These are phyloP conservation scores for Stegostoma tigrinum DNA, from an alignment of 2,113 vertebrate species.

Conservation along the genomic window DNA sequence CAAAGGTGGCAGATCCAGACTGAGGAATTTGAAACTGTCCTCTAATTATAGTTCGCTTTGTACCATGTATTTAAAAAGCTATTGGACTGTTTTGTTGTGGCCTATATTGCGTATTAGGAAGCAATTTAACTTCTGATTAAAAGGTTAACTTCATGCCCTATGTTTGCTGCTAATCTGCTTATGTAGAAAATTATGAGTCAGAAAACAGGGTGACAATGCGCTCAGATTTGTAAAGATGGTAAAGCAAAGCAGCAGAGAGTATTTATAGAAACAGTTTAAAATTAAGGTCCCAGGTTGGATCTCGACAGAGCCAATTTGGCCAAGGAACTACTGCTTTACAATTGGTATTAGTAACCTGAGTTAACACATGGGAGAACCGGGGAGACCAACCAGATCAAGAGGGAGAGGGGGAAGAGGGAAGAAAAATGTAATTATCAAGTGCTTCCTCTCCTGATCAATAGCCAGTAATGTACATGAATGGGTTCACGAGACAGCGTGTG, in stretches of 20 bases:
- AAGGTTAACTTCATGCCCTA: neutral
- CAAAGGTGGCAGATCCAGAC: neutral
- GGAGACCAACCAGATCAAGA: neutral
- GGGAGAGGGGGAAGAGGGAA: neutral
- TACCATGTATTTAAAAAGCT: neutral
- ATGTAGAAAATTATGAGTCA: conserved; percentile 24
- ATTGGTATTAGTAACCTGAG: conserved; percentile 35
- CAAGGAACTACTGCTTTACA: conserved; percentile 37
- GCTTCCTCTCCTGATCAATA: neutral
- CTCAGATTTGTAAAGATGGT: neutral
- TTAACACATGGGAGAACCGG: neutral
- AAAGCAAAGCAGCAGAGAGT: neutral
- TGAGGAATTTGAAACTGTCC: neutral
- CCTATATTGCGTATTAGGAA: neutral
- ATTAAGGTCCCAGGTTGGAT: neutral
- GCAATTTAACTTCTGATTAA: conserved; percentile 24
- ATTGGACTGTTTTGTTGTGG: conserved; percentile 17
- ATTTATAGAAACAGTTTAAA: neutral
- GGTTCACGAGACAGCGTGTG: neutral
- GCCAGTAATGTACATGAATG: neutral
- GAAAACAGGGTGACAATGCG: neutral
- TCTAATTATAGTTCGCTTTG: neutral
- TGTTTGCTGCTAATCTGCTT: neutral
- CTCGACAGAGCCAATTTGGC: conserved; percentile 33
- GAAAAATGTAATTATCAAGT: neutral